These are phyloP conservation scores for Neostethus bicornis DNA, from an alignment of 2,797 vertebrate species.

Conservation along the genomic window DNA sequence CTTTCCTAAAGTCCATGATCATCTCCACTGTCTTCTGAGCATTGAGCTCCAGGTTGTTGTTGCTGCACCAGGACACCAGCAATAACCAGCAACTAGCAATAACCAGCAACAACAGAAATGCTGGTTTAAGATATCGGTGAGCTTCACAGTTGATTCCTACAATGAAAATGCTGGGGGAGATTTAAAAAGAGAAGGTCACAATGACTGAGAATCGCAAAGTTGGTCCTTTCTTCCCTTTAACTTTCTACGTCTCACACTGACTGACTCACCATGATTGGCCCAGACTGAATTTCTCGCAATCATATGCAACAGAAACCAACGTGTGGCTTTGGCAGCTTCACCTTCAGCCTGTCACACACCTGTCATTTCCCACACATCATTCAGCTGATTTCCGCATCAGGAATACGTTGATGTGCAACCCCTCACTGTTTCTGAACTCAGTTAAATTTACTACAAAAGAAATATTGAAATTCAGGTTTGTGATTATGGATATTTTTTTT, in stretches of 20 bases:
- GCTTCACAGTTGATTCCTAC: conserved; percentile 5
- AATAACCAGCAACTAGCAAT: no score
- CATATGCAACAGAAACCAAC: conserved; percentile 13
- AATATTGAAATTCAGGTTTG: conserved; percentile 33
- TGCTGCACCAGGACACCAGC: no score
- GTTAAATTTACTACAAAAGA: conserved; percentile 23
- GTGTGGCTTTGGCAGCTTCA: conserved; percentile 11
- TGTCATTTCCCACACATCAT: conserved; percentile 45
- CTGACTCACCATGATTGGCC: conserved; percentile 17
- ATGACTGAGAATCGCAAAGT: conserved; percentile 27
- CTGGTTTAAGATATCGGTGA: conserved; percentile 13
- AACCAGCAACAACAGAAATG: no score
- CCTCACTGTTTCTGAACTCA: conserved; percentile 37
- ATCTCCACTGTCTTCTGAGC: no score
- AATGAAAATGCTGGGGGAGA: conserved; percentile 13
- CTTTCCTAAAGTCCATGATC: no score
- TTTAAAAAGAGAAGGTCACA: conserved; percentile 26
- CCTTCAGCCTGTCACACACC: conserved; percentile 45
- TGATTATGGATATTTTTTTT: conserved; percentile 24
- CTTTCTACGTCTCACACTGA: conserved; percentile 18
- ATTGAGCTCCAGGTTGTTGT: no score
- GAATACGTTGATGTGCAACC: conserved; percentile 16
- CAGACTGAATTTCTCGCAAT: background rate
- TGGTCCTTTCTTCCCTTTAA: conserved; percentile 32
- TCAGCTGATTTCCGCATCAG: conserved; percentile 34